Evolutionary conservation across 2,797 vertebrate genomes (phyloP), one percentile per base, ranked within the genome.

Genomic region (Eospalax fontanierii): DNA sequence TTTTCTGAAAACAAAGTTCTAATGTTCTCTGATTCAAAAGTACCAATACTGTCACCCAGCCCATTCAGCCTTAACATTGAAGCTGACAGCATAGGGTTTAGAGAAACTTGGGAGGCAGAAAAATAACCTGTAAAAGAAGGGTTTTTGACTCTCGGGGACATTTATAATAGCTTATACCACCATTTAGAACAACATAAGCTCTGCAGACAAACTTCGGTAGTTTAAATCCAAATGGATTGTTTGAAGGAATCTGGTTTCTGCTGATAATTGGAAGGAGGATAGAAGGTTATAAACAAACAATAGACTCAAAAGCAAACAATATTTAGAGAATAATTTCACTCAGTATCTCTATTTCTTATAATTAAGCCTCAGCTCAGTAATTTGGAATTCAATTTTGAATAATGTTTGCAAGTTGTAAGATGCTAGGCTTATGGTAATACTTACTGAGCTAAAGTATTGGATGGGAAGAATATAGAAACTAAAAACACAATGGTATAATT

Each of bases 191-290:
- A 33, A 8, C 61, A 85, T 91, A 86, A 95, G 61, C 90, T 61
- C 78, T 91, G 24, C 74, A 86, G 73, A 86, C 65, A 40, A 76
- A 79, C 78, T 71, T 95, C 59, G 91, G 50, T 84, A 63, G 50
- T 94, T 86, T 86, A 97, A 95, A 96, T 84, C 92, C 76, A 89
- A 96, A 85, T 73, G 71, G 71, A 94, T 93, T 92, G 59, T 96
- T 87, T 71, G 85, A 90, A 70, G 30, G 85, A 97, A 93, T 97
- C 84, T 97, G 96, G 90, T 95, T 96, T 97, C 71, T 92, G 89
- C 95, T 97, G 97, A 97, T 98, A 97, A 97, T 89, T 96, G 68
- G 21, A 93, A 90, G 83, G 83, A 90, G 95, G 70, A 93, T 94
- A 95, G 92, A 86, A 94, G 92, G 95, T 95, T 93, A 95, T 71